These are phyloP conservation scores for Bufo gargarizans DNA, from an alignment of 2,113 vertebrate species.

Conservation along the genomic window DNA sequence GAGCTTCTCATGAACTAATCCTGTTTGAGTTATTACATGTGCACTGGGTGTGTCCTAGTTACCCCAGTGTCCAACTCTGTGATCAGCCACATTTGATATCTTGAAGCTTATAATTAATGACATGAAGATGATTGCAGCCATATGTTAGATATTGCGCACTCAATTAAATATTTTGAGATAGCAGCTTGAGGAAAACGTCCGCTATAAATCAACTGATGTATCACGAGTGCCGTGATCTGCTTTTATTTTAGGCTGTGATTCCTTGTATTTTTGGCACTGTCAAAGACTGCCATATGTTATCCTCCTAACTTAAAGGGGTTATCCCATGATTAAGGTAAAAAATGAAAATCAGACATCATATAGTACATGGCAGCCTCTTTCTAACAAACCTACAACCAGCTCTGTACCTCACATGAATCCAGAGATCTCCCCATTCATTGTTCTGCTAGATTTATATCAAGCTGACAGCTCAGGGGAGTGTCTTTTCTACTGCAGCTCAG, in stretches of 20 bases:
- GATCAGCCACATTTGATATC: slow-evolving; percentile 19
- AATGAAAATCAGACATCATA: too few species aligned
- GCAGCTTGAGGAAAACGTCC: neutral
- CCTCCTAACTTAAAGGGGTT: neutral
- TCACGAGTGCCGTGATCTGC: slow-evolving; percentile 8
- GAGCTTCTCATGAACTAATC: neutral
- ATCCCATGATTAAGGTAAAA: too few species aligned
- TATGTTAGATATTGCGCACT: slow-evolving; percentile 16
- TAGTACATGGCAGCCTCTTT: too few species aligned
- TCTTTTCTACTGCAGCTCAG: too few species aligned
- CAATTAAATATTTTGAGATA: slow-evolving; percentile 48
- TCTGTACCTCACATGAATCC: too few species aligned
- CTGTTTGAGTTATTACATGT: neutral
- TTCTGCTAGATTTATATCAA: too few species aligned
- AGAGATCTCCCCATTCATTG: too few species aligned
- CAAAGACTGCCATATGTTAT: neutral
- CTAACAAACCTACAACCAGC: too few species aligned
- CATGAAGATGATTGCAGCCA: slow-evolving; percentile 26
- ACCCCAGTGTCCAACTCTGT: neutral
- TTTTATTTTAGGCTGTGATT: neutral
- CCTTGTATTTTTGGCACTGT: neutral
- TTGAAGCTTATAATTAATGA: neutral
- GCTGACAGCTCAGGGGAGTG: too few species aligned
- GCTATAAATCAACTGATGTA: slow-evolving; percentile 43
- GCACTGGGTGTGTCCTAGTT: slow-evolving; percentile 9